Conservation (phyloP, 37 sponge, comb jelly and placozoan species). For the Diacarnus erythraeanus region DNA sequence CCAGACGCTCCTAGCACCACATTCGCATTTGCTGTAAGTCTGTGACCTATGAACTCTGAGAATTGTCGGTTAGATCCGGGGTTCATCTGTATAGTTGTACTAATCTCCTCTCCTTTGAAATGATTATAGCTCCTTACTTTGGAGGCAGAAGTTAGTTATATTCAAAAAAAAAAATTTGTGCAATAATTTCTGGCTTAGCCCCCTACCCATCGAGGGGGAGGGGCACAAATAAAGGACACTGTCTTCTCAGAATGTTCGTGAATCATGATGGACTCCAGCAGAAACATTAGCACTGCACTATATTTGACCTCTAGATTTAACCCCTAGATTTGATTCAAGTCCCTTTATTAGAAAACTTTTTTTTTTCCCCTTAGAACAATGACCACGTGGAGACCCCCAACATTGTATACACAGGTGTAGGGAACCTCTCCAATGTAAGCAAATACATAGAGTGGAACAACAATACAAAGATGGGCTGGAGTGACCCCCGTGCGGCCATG, state of each 20-base stretch:
- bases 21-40: no score
- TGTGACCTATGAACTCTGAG: neutral
- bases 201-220: no score
- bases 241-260: no score
- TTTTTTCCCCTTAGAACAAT: constrained; percentile 5
- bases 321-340: neutral
- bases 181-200: no score
- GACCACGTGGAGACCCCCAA: constrained; percentile 16
- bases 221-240: no score
- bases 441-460: constrained; percentile 72
- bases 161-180: no score
- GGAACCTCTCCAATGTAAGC: constrained; percentile 27
- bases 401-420: constrained; percentile 57
- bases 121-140: no score
- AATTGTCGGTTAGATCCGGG: neutral
- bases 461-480: constrained; percentile 58
- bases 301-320: neutral
- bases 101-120: no score
- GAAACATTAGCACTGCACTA: no score
- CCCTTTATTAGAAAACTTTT: neutral
- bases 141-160: neutral
- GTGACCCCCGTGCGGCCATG: constrained; percentile 34
- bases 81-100: no score
- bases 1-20: no score
- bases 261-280: no score